Evolutionary conservation across 2,888 invertebrate genomes (phyloP), one percentile per base, ranked within the genome.

Genomic region (Tetropium fuscum): DNA sequence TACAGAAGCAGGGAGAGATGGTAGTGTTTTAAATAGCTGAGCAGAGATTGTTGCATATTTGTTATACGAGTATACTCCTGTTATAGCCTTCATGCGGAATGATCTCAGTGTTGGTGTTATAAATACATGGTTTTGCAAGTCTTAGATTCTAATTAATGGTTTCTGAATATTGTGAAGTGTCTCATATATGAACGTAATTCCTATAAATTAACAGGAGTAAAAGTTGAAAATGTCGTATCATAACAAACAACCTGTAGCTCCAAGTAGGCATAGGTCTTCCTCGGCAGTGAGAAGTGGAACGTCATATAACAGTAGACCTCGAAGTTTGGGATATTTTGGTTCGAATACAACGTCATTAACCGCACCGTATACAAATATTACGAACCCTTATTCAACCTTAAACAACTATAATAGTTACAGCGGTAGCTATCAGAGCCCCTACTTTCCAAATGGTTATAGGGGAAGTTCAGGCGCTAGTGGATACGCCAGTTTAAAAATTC

Each of bases 401-500:
- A 32, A 32, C n/a, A 57, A 48, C 18, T 56, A 56, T 27, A 55
- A 45, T 34, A 41, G 47, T 16, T 72, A 72, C 57, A 58, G 63
- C 4, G 63, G 69, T 3, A 84, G 80, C 67, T 80, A 84, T 59
- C 79, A 76, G 49, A 81, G 80, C 59, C 81, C 81, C 2, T 84
- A 83, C 66, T 84, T 83, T 70, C 80, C 80, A 36, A 84, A 83
- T 68, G 80, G 82, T 1, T 84, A 83, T 58, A 63, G 80, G 19
- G 81, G 89, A 61, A 87, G 88, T 2, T 87, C 88, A 4, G 60
- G 40, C 7, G 41, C 62, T 3, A 48, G 61, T 60, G 90, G 89
- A 3, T 90, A 90, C 72, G 90, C 90, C 6, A 88, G 89, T 43
- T 82, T 90, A 18, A 88, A 88, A 56, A 81, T 90, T 64, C 88